A percentile compares a stretch with the other conserved stretches of the same genome.
phyloP scores from a whole-genome alignment of 2,797 vertebrate genomes.

The Sciurus vulgaris region DNA sequence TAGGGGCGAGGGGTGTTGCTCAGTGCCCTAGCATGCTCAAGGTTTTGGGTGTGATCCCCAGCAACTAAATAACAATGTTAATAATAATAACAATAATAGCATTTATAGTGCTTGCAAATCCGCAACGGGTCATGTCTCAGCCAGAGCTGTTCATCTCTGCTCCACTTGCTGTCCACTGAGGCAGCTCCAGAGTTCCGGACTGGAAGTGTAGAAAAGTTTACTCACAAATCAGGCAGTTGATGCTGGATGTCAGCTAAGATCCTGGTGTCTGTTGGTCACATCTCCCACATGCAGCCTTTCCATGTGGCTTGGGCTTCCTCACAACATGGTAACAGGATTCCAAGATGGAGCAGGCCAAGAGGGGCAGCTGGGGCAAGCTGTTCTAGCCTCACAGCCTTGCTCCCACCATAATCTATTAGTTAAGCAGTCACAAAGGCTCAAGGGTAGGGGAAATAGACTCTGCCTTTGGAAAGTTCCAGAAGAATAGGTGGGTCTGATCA shows the following conservation, averaged over 20 bases:
- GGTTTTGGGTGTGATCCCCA: neutral
- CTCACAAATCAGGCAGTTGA: neutral
- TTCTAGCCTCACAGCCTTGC: neutral
- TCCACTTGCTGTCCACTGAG: neutral
- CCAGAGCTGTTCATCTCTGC: neutral
- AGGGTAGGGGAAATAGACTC: neutral
- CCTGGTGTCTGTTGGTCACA: neutral
- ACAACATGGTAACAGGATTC: neutral
- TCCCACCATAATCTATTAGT: neutral
- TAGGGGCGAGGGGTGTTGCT: neutral
- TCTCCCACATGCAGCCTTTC: neutral
- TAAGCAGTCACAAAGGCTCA: neutral
- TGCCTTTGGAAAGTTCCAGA: constrained; percentile 4
- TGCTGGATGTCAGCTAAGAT: neutral
- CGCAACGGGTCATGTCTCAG: accelerated
- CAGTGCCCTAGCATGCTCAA: neutral
- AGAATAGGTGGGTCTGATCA: neutral
- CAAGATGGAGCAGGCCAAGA: neutral
- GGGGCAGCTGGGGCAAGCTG: neutral
- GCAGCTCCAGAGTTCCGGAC: neutral
- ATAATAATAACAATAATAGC: neutral
- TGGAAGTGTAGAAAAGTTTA: accelerated
- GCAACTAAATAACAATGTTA: neutral
- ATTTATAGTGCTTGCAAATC: neutral
- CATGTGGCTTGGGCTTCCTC: neutral